These are phyloP conservation scores for Porites rus DNA, from an alignment of 92 coral and sea anemone species.

Conservation along the genomic window DNA sequence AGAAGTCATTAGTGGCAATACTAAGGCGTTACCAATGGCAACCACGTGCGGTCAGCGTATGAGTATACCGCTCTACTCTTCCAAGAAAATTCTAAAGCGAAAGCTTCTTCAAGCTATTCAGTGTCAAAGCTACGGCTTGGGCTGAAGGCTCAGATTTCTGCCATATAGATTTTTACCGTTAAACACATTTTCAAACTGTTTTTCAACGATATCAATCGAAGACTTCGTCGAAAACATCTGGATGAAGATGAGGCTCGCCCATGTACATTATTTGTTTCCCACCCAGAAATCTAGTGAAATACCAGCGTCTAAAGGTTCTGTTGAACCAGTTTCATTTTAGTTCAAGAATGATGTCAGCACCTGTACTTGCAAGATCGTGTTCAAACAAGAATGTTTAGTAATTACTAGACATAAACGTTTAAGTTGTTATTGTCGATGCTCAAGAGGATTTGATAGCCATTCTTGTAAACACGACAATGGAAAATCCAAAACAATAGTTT, in stretches of 20 bases:
- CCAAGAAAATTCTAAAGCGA: constrained; percentile 83
- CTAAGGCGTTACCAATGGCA: constrained; percentile 98
- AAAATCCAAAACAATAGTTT: not conserved
- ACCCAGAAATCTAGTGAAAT: not conserved
- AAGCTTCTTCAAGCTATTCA: constrained; percentile 93
- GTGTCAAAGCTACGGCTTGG: constrained; percentile 93
- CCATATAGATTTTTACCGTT: not conserved
- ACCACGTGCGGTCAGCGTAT: constrained; percentile 98
- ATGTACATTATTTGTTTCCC: not conserved
- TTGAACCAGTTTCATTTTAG: no score
- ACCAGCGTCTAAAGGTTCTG: not conserved
- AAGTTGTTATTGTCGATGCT: not conserved
- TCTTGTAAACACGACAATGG: not conserved
- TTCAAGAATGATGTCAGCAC: no score
- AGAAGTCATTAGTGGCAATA: constrained; percentile 93
- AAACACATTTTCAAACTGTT: not conserved
- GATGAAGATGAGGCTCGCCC: not conserved
- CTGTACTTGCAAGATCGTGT: no score
- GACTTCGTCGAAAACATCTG: not conserved
- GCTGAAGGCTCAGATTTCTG: constrained; percentile 38
- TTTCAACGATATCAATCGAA: not conserved
- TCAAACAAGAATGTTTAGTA: no score
- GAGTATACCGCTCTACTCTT: constrained; percentile 94
- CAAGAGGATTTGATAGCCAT: not conserved
- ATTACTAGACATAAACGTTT: no score